Base-by-base conservation (phyloP, 2,797 vertebrate genomes). In the Phoxinus dragarum region DNA sequence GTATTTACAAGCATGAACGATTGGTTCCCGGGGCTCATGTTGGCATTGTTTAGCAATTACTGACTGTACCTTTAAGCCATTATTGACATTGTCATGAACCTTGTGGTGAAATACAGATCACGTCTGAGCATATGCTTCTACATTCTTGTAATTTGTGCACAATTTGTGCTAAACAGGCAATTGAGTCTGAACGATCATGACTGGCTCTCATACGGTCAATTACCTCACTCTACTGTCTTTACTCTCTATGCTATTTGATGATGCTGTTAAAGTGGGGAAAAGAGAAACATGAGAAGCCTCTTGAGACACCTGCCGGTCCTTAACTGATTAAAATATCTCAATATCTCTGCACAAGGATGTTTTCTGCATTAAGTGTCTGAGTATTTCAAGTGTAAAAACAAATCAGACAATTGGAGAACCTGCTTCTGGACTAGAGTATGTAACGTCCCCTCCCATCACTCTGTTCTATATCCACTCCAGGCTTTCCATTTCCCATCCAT, bases 121-220 rank as follows among this genome's bases (percentile, higher is more conserved):
- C 21, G 16, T 31, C n/a, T 19, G 8, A 79, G 31, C 75, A 79
- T 61, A 72, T 49, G 52, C 76, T 72, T 79, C 40, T 23, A n/a
- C 31, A 34, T 36, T 47, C 40, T 47, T 31, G 40, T 49, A 64
- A 71, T 64, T 61, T 72, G 66, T 10, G 19, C 27, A n/a, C 74
- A 78, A 84, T 71, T 69, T 84, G 82, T 54, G 49, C 76, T 59
- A 49, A 84, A 78, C 75, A 84, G 75, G 44, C 83, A 59, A 61
- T 78, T 84, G 12, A 69, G 52, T 44, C 31, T 71, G 59, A 56
- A 56, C 21, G 40, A 44, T 61, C 54, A 36, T 44, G 64, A 42
- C 74, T 47, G 23, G 23, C 75, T 81, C 36, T 71, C 12, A 16
- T 84, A 44, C n/a, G 34, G 82, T 81, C 49, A 81, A 81, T 84